Evolutionary conservation across 1,140 invertebrate species (phyloP).

Genomic region (Lethrus apterus): DNA sequence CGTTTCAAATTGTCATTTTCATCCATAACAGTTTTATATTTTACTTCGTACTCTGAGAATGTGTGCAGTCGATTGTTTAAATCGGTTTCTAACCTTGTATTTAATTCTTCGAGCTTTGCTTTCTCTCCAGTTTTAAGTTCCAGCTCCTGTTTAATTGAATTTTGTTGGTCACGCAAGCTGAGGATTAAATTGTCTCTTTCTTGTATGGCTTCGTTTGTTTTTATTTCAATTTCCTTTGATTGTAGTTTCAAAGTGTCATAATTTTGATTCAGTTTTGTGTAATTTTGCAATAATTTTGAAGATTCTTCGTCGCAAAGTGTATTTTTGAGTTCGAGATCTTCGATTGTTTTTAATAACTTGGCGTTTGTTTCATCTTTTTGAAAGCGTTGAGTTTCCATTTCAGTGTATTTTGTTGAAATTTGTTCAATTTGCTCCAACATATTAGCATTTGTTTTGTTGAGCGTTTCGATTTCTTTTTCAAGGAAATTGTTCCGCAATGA

Average conservation of each 20-base stretch:
- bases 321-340: neutral
- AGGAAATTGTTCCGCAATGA: neutral
- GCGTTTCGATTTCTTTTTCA: neutral
- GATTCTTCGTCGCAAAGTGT: neutral
- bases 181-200: too few relatives aligned
- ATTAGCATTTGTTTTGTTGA: neutral
- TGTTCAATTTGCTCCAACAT: neutral
- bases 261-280: too few relatives aligned
- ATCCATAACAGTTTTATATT: constrained; percentile 20
- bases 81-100: constrained; percentile 17
- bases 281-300: constrained; percentile 19
- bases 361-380: neutral
- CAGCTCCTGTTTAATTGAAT: too few relatives aligned
- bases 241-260: too few relatives aligned
- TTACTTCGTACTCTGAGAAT: constrained; percentile 20
- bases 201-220: too few relatives aligned
- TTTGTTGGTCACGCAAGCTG: too few relatives aligned
- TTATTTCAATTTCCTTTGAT: too few relatives aligned
- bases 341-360: neutral
- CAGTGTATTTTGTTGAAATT: neutral
- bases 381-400: neutral
- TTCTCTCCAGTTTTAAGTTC: constrained; percentile 30
- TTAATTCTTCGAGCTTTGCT: constrained; percentile 14
- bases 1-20: constrained; percentile 26
- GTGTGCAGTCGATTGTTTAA: constrained; percentile 1